phyloP scores from a whole-genome alignment of 2,113 vertebrate genomes.

The Condylura cristata region DNA sequence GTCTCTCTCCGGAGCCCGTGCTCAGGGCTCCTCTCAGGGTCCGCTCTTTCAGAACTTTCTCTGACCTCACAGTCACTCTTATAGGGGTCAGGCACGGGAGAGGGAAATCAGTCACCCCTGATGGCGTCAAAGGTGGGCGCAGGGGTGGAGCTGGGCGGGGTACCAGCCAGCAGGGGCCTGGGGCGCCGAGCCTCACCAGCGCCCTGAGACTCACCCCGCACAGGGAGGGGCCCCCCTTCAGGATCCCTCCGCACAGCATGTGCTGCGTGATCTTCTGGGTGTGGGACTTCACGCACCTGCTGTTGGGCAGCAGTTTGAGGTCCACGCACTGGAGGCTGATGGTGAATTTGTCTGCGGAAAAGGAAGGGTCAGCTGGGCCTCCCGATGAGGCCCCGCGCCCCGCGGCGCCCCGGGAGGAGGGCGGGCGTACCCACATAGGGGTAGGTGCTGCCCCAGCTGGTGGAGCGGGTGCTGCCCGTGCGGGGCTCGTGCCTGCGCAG shows the following conservation, averaged over 20 bases:
- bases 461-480: neutral
- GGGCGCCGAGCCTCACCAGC: constrained; percentile 72
- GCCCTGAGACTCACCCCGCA: too few species aligned
- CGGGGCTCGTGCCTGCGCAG: neutral
- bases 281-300: constrained; percentile 80
- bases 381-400: too few species aligned
- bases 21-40: neutral
- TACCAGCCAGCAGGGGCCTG: neutral
- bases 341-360: too few species aligned
- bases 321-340: constrained; percentile 88
- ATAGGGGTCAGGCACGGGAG: too few species aligned
- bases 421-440: rapidly evolving
- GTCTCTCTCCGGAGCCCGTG: neutral
- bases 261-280: constrained; percentile 78
- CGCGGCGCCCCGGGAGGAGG: too few species aligned
- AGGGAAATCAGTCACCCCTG: too few species aligned
- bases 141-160: neutral
- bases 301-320: constrained; percentile 79
- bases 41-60: neutral
- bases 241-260: constrained; percentile 92
- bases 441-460: constrained; percentile 36
- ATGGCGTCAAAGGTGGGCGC: neutral
- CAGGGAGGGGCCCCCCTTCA: too few species aligned
- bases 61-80: neutral
- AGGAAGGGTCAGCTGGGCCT: too few species aligned